A percentile compares a stretch with the other conserved stretches of the same genome.
These are phyloP conservation scores for Drosophila fuyamai DNA, from an alignment of 1,140 invertebrate species.

Conservation along the genomic window DNA sequence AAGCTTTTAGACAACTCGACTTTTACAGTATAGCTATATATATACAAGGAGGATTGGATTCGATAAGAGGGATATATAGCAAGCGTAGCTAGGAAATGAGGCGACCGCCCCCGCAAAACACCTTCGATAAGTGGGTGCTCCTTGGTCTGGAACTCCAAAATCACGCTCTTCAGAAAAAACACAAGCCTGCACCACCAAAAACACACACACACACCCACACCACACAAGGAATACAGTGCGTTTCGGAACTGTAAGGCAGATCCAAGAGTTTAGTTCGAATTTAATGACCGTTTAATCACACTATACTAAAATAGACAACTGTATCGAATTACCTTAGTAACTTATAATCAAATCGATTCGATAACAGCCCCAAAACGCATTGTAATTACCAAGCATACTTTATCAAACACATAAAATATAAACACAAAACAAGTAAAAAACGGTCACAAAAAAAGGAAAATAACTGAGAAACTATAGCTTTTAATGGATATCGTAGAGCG, in stretches of 20 bases:
- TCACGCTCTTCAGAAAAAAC: conserved; percentile 25
- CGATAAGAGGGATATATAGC: conserved; percentile 21
- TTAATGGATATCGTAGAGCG: conserved; percentile 3
- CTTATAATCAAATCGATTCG: neutral
- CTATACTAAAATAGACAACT: neutral
- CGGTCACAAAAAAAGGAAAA: conserved; percentile 33
- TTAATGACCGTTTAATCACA: conserved; percentile 6
- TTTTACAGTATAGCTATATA: conserved; percentile 30
- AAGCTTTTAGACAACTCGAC: conserved; percentile 46
- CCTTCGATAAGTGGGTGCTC: conserved; percentile 8
- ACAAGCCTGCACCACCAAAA: conserved; percentile 11
- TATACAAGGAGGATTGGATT: conserved; percentile 10
- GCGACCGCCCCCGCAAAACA: conserved; percentile 3
- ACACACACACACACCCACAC: conserved; percentile 19
- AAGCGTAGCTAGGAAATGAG: conserved; percentile 34
- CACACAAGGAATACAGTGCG: conserved; percentile 9
- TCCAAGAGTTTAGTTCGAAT: conserved; percentile 16
- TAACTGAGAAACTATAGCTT: conserved; percentile 38
- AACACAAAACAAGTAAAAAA: conserved; percentile 31
- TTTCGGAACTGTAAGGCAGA: neutral
- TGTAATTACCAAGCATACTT: conserved; percentile 8
- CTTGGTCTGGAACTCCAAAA: conserved; percentile 1
- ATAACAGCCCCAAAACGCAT: conserved; percentile 1
- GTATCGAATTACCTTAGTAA: too few relatives aligned
- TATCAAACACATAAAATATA: conserved; percentile 3